Evolutionary conservation across 2,113 vertebrate species (phyloP).

Genomic region (Microcebus ravelobensis): DNA sequence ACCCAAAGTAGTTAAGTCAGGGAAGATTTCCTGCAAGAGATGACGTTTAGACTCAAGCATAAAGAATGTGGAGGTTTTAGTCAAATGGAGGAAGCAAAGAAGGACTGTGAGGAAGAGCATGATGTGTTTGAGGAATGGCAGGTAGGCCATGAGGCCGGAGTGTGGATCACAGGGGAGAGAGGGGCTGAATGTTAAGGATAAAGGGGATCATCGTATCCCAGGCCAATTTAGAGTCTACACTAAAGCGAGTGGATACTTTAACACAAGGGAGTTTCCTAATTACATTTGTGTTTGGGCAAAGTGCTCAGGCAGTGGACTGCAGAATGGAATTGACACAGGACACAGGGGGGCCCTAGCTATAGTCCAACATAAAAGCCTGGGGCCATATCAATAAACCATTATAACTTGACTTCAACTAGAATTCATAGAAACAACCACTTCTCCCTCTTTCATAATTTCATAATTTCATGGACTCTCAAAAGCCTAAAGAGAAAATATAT

Average conservation of each 20-base stretch:
- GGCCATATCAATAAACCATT: not conserved
- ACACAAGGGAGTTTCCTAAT: too few relatives aligned
- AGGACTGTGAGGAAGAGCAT: not conserved
- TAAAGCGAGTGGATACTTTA: too few relatives aligned
- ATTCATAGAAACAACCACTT: not conserved
- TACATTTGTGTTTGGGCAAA: not conserved
- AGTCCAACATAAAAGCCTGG: not conserved
- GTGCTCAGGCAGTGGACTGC: too few relatives aligned
- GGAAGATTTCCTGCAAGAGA: not conserved
- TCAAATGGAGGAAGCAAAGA: not conserved
- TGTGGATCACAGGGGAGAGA: fast-evolving
- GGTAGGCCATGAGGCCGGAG: too few relatives aligned
- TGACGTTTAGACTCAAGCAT: not conserved
- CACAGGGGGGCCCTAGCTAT: not conserved
- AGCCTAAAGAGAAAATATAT: not conserved
- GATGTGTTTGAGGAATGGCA: not conserved
- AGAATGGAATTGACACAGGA: not conserved
- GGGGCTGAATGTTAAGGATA: too few relatives aligned
- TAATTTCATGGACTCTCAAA: not conserved
- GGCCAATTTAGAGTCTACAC: not conserved
- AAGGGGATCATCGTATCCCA: too few relatives aligned
- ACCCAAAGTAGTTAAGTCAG: too few relatives aligned
- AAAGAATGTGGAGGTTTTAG: not conserved
- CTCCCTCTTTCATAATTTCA: not conserved
- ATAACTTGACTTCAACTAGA: not conserved